phyloP scores from a whole-genome alignment of 2,113 vertebrate genomes.

The Pagrus major region DNA sequence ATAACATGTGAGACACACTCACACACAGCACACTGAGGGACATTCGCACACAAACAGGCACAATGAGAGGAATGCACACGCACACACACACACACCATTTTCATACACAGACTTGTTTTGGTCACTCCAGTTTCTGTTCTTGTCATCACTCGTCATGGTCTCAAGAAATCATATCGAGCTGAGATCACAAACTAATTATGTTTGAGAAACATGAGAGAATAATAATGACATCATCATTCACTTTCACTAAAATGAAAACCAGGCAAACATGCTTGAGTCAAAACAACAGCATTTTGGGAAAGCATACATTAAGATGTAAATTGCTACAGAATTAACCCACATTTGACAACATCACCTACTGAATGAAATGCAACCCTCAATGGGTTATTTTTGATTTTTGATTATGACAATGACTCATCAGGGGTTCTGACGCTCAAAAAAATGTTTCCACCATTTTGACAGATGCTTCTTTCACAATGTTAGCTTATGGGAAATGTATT shows the following conservation, averaged over 20 bases:
- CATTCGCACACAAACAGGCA: neutral
- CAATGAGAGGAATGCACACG: neutral
- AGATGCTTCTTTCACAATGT: too few species aligned
- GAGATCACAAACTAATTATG: neutral
- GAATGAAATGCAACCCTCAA: too few species aligned
- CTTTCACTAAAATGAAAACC: neutral
- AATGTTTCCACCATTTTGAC: too few species aligned
- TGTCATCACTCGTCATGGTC: neutral
- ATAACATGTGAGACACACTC: conserved; percentile 10
- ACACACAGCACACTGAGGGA: neutral
- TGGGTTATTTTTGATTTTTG: neutral
- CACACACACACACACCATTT: neutral
- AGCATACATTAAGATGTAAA: neutral
- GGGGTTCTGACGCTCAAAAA: too few species aligned
- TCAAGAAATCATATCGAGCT: neutral
- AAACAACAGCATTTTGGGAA: neutral
- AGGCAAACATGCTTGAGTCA: neutral
- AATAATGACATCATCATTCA: neutral
- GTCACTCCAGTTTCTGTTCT: neutral
- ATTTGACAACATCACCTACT: neutral
- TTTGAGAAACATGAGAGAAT: neutral
- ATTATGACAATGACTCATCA: too few species aligned
- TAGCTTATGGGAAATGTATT: too few species aligned
- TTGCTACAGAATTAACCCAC: neutral
- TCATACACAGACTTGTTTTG: neutral